Evolutionary conservation across 2,888 invertebrate species (phyloP).

Genomic region (Ditula angustiorana): DNA sequence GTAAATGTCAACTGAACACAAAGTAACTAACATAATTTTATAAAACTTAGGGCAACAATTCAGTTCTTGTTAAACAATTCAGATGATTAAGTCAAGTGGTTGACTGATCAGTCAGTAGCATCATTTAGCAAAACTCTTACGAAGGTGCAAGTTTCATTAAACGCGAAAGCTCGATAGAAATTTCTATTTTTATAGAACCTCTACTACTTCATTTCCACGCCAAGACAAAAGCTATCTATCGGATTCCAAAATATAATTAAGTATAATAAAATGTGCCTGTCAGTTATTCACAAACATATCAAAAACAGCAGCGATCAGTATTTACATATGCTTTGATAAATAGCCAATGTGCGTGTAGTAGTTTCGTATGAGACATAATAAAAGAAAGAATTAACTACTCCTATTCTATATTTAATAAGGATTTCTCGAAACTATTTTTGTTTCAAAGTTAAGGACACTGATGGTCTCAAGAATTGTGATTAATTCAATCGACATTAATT

Average conservation of each 20-base stretch:
- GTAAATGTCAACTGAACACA: too few species aligned
- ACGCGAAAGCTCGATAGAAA: background rate
- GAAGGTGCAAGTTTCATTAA: too few species aligned
- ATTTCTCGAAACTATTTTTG: background rate
- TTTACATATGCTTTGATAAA: conserved; percentile 24
- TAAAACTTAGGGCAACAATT: background rate
- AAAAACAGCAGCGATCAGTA: conserved; percentile 9
- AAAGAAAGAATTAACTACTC: conserved; percentile 28
- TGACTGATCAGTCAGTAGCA: too few species aligned
- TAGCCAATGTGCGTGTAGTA: conserved; percentile 11
- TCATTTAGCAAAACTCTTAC: too few species aligned
- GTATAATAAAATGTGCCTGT: conserved; percentile 1
- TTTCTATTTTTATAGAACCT: background rate
- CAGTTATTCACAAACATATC: conserved; percentile 2
- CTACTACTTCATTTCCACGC: background rate
- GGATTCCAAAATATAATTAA: conserved; percentile 11
- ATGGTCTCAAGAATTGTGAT: conserved; percentile 13
- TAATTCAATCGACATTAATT: conserved; percentile 20
- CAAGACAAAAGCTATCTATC: background rate
- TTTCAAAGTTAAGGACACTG: conserved; percentile 20
- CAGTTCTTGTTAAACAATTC: background rate
- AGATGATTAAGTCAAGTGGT: too few species aligned
- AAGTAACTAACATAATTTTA: too few species aligned
- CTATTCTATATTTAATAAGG: conserved; percentile 7
- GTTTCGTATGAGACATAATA: conserved; percentile 7